Evolutionary conservation across 2,888 invertebrate genomes (phyloP), one percentile per base, ranked within the genome.

Genomic region (Caenorhabditis sp.): DNA sequence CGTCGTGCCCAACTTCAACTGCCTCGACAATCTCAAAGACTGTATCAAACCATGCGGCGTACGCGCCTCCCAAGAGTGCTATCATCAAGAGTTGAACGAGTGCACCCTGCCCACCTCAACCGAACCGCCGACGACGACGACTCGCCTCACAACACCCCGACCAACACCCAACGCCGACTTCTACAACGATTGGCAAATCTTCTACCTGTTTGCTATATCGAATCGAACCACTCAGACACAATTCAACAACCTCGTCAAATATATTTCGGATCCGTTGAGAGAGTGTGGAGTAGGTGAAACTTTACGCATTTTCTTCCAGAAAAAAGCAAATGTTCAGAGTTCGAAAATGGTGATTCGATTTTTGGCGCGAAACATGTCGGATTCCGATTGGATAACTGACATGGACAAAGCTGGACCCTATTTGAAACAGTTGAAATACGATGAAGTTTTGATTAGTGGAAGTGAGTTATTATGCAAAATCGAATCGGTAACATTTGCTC

Each of bases 1-100:
- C 36, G 66, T 65, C 1, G 82, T 81, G 17, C 75, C 77, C 12
- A 74, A 74, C 63, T 73, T 69, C 66, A 75, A 81, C 17, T 82
- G 83, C 62, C 61, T 83, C 54, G 69, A 77, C 49, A 55, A 58
- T 8, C 26, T 77, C 51, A 68, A 62, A 51, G 58, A 72, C 54
- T 83, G 83, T 51, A 76, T 83, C n/a, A 54, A 66, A 36, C 81
- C 82, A 1, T 83, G 83, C 66, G 76, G 79, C 24, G 36, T 57
- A 0, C 43, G n/a, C 10, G 23, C 23, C 8, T 69, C 69, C 0
- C 31, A 67, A 26, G 27, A 71, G 1, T 80, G 80, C 61, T 68
- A 68, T 27, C 21, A 66, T 12, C 37, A 36, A 4, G 60, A 73
- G 1, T 8, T 65, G 10, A 21, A 36, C 6, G 58, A 62, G 3